Evolutionary conservation across 1,140 invertebrate genomes (phyloP).

Genomic region (Drosophila kikkawai): DNA sequence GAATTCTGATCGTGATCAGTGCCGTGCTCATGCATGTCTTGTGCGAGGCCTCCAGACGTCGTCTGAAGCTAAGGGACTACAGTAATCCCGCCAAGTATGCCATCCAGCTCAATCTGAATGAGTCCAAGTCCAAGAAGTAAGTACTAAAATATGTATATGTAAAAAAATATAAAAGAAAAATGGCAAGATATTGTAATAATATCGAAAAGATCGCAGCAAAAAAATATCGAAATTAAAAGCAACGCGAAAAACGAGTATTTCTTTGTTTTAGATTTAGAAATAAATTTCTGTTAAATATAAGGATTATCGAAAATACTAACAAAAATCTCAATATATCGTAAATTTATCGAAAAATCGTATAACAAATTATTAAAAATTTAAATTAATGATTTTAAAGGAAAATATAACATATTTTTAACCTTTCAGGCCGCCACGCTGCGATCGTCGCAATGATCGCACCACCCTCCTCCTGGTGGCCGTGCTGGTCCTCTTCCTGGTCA

Average conservation of each 20-base stretch:
- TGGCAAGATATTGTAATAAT: too few species aligned
- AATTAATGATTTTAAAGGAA: neutral
- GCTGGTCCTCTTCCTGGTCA: constrained; percentile 93
- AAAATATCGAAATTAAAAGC: neutral
- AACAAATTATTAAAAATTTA: too few species aligned
- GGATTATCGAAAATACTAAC: too few species aligned
- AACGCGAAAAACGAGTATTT: too few species aligned
- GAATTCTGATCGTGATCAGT: constrained; percentile 93
- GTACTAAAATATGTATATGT: neutral
- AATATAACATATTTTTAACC: neutral
- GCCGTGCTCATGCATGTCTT: constrained; percentile 91
- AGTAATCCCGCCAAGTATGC: constrained; percentile 81
- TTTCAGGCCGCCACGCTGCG: constrained; percentile 87
- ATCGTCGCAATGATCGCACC: constrained; percentile 92
- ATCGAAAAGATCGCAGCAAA: too few species aligned
- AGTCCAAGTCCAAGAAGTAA: constrained; percentile 56
- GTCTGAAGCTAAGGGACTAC: constrained; percentile 89
- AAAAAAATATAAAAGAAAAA: too few species aligned
- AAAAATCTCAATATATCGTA: too few species aligned
- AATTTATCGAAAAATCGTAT: too few species aligned
- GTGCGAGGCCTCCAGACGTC: constrained; percentile 89
- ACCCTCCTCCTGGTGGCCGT: constrained; percentile 96
- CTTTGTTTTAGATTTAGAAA: too few species aligned
- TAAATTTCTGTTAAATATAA: too few species aligned
- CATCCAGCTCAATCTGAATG: constrained; percentile 58